Base-by-base conservation (phyloP, 23 tunicate genomes). In the Aplidium turbinatum region DNA sequence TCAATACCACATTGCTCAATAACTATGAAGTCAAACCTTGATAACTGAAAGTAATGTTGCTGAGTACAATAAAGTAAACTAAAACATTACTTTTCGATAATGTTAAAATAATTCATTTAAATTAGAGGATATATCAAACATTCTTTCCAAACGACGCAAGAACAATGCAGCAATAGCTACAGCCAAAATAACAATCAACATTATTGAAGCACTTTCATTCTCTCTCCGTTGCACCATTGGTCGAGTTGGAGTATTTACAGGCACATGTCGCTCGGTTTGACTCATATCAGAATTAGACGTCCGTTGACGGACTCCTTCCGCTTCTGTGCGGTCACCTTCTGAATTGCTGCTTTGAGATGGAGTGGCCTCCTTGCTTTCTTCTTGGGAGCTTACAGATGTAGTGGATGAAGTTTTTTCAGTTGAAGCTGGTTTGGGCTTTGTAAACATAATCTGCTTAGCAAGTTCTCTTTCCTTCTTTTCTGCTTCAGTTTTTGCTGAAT, bases 101-200 rank as follows among this genome's bases (percentile, higher is more conserved):
- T n/a, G n/a, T n/a, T n/a, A n/a, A n/a, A 42, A 42, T 42, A 9
- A 42, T 9, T 16, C 50, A 42, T 42, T 16, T 16, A 70, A 70
- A 9, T 9, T 28, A 26, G 78, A 35, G 31, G 66, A 53, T 0
- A 92, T 4, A 52, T 66, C 68, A 61, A 57, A 81, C 31, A 32
- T 29, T 13, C 74, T 51, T 25, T 93, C 80, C 20, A 93, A 34
- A 27, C 98, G 35, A 45, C 98, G 61, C 16, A 85, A 69, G 22
- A 93, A 33, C 65, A 93, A 56, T 9, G 81, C 18, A 21, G 89
- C 92, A 57, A 93, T 73, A 7, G 84, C 93, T 35, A 85, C 70
- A 25, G 71, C 60, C 36, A 93, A 57, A 46, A 93, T 58, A 35
- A 87, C 68, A 1, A 85, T 76, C 6, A 93, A 56, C 80, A 93